These are phyloP conservation scores for Chrysemys picta DNA, from an alignment of 2,113 vertebrate genomes.

Conservation along the genomic window DNA sequence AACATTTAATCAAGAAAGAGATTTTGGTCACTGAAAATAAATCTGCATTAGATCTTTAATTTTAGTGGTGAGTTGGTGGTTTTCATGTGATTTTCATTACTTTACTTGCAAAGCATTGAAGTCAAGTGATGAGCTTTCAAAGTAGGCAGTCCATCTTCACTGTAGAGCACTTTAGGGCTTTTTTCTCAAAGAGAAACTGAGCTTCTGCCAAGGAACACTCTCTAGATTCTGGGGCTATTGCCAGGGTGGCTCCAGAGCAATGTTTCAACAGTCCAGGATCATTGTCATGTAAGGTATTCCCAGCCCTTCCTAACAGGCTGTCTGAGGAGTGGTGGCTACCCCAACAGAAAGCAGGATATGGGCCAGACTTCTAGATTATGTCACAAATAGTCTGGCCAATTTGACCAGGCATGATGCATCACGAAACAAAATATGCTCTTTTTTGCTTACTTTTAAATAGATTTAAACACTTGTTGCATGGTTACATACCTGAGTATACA, in stretches of 20 bases:
- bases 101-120: background rate
- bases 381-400: fast-evolving
- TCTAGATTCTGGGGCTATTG: background rate
- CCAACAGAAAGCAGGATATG: background rate
- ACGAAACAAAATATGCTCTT: background rate
- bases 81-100: background rate
- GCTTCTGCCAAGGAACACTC: background rate
- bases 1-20: constrained; percentile 1
- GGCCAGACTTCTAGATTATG: background rate
- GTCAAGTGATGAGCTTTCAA: fast-evolving
- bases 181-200: background rate
- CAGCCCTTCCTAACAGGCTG: fast-evolving
- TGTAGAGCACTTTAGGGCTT: background rate
- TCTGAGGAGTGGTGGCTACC: background rate
- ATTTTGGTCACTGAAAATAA: background rate
- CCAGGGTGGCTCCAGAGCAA: fast-evolving
- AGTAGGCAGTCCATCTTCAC: background rate
- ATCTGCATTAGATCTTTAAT: background rate
- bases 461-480: background rate
- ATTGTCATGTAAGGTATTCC: background rate
- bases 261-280: background rate
- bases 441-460: background rate
- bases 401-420: background rate
- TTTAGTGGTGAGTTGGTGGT: fast-evolving
- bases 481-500: background rate